phyloP scores from a whole-genome alignment of 1,140 invertebrate genomes.

The Drosophila ercepeae region DNA sequence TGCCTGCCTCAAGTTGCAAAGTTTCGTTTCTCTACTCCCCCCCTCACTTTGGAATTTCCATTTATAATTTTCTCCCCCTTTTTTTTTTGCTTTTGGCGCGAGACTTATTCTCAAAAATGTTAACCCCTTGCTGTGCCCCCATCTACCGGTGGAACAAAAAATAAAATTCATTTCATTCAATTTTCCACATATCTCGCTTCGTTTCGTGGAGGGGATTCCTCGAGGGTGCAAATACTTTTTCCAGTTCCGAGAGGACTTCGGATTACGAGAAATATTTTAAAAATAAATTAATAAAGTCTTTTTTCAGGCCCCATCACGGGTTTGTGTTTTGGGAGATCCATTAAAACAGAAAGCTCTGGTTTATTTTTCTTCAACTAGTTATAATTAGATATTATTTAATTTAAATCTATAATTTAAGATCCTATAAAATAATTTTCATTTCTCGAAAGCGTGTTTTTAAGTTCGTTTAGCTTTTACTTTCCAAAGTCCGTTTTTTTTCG shows the following conservation, averaged over 20 bases:
- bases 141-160: conserved; percentile 9
- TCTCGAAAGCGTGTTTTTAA: conserved; percentile 17
- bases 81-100: conserved; percentile 14
- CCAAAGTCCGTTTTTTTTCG: background rate
- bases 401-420: no score
- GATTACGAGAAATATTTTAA: no score
- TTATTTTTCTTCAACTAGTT: no score
- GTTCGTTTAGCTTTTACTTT: background rate
- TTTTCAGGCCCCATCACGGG: no score
- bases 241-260: no score
- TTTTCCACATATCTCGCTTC: conserved; percentile 54
- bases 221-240: conserved; percentile 1
- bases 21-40: background rate
- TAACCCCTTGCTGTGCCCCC: conserved; percentile 10
- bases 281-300: no score
- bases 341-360: no score
- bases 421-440: background rate
- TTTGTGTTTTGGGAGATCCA: no score
- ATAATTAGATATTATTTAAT: no score
- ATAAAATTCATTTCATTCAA: conserved; percentile 73
- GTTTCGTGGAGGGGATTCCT: conserved; percentile 6
- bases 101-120: conserved; percentile 60
- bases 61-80: conserved; percentile 59
- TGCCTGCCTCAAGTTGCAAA: conserved; percentile 21
- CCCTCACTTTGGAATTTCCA: conserved; percentile 66